A percentile compares a stretch with the other conserved stretches of the same genome.
phyloP scores from a whole-genome alignment of 2,888 invertebrate species.

The Herminia tarsipennalis region DNA sequence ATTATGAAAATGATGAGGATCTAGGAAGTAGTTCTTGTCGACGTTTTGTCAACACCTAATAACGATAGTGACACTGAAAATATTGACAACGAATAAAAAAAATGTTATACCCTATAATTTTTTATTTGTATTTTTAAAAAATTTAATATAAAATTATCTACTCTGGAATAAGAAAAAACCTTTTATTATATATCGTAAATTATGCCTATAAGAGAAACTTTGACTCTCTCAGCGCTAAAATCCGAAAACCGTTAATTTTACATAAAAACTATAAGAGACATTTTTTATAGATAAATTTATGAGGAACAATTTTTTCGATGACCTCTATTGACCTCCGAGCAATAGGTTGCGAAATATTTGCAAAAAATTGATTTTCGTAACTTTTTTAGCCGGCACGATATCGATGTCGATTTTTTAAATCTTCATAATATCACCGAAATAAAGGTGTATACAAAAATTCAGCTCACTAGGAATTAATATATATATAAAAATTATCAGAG shows the following conservation, averaged over 20 bases:
- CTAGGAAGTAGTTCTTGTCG: constrained; percentile 1
- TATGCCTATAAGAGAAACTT: background rate
- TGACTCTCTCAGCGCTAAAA: background rate
- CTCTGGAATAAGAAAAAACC: constrained; percentile 4
- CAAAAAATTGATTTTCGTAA: constrained; percentile 9
- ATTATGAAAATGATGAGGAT: constrained; percentile 5
- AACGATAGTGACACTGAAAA: background rate
- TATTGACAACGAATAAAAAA: background rate
- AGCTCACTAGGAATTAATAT: too few species aligned
- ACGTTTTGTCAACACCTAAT: constrained; percentile 3
- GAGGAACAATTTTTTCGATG: constrained; percentile 5
- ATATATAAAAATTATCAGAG: too few species aligned
- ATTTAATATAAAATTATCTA: background rate
- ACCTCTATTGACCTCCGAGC: constrained; percentile 8
- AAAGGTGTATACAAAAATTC: too few species aligned
- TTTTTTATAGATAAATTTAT: constrained; percentile 9
- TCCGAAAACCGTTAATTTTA: constrained; percentile 10
- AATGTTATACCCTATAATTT: background rate
- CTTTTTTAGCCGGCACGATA: constrained; percentile 8
- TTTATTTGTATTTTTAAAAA: background rate
- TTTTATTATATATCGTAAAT: constrained; percentile 2
- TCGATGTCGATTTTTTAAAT: too few species aligned
- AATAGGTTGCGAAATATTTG: constrained; percentile 8
- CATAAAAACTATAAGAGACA: constrained; percentile 7
- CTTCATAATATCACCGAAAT: too few species aligned